These are phyloP conservation scores for Catagonus wagneri DNA, from an alignment of 2,113 vertebrate genomes.

Conservation along the genomic window DNA sequence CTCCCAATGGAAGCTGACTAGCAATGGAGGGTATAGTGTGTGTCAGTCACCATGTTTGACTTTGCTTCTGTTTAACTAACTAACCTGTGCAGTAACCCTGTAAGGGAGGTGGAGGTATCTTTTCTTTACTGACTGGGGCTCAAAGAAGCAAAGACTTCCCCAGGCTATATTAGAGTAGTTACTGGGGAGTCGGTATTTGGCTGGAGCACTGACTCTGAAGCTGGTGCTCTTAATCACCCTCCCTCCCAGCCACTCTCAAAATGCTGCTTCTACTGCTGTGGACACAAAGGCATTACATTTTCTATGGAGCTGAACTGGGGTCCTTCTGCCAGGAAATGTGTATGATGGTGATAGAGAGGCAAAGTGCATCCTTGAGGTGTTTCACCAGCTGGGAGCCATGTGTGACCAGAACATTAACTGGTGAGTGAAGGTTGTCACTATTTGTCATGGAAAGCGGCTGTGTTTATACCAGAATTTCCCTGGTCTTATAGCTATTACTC, in stretches of 20 bases:
- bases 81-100: too few species aligned
- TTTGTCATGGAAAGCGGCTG: constrained; percentile 13
- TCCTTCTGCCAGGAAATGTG: background rate
- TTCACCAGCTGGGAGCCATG: background rate
- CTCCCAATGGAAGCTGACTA: background rate
- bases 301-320: background rate
- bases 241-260: background rate
- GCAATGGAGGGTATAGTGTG: background rate
- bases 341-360: background rate
- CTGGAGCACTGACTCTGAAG: background rate
- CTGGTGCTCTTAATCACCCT: background rate
- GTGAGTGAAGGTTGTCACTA: background rate
- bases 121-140: background rate
- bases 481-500: background rate
- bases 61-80: background rate
- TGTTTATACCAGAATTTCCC: background rate
- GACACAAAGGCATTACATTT: background rate
- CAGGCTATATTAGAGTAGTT: background rate
- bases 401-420: background rate
- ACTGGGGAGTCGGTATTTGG: background rate
- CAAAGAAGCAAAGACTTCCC: background rate
- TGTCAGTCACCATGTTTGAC: background rate
- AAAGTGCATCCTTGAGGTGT: background rate
- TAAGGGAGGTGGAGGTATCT: background rate
- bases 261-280: background rate